Conservation (phyloP, 2,888 invertebrate species). For the Teleiodes luculella region DNA sequence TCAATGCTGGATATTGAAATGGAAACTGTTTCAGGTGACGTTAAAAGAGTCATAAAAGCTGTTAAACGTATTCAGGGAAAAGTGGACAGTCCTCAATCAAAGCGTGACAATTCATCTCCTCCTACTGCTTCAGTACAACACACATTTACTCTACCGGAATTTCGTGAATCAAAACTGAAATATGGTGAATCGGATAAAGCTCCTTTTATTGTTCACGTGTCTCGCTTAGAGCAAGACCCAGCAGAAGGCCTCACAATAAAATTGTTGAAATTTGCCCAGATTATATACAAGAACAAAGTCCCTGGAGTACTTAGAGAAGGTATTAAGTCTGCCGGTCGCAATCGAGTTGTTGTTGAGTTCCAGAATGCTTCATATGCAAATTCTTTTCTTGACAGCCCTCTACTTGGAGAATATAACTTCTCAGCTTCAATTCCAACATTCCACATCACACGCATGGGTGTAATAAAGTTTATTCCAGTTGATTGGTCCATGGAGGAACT, state of each 20-base stretch:
- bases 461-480: neutral
- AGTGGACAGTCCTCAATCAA: too few relatives aligned
- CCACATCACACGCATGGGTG: slow-evolving; percentile 12
- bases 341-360: slow-evolving; percentile 18
- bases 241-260: slow-evolving; percentile 7
- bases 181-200: slow-evolving; percentile 7
- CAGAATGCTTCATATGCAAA: slow-evolving; percentile 14
- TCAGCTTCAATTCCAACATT: slow-evolving; percentile 7
- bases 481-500: slow-evolving; percentile 10
- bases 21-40: too few relatives aligned
- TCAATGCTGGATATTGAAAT: too few relatives aligned
- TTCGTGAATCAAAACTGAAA: neutral
- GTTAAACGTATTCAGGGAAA: too few relatives aligned
- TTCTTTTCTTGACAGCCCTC: slow-evolving; percentile 6
- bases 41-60: too few relatives aligned
- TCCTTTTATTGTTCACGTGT: slow-evolving; percentile 15
- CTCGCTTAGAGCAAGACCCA: slow-evolving; percentile 5
- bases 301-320: slow-evolving; percentile 13
- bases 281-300: slow-evolving; percentile 14
- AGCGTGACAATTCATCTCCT: too few relatives aligned
- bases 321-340: slow-evolving; percentile 17
- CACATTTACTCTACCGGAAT: too few relatives aligned
- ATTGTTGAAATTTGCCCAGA: slow-evolving; percentile 15
- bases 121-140: too few relatives aligned
- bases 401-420: slow-evolving; percentile 6